A percentile compares a stretch with the other conserved stretches of the same genome.
These are phyloP conservation scores for Drosophila repletoides DNA, from an alignment of 1,140 invertebrate genomes.

Conservation along the genomic window DNA sequence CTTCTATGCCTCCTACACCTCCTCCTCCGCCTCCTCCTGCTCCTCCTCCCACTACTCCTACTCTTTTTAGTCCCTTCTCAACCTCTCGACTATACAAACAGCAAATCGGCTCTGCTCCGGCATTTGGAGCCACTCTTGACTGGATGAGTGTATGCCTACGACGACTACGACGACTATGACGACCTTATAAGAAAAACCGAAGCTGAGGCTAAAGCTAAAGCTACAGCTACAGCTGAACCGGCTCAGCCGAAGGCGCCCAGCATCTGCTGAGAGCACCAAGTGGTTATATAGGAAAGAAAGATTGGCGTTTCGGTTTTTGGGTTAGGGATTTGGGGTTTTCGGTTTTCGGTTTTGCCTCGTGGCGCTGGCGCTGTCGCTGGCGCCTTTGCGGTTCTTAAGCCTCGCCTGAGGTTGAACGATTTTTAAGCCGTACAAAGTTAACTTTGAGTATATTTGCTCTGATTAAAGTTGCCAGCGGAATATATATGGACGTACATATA, in stretches of 20 bases:
- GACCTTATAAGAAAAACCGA: conserved; percentile 8
- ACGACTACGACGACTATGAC: conserved; percentile 19
- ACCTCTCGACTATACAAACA: conserved; percentile 49
- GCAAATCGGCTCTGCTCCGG: conserved; percentile 63
- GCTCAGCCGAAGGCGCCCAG: conserved; percentile 18
- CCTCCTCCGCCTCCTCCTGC: background rate
- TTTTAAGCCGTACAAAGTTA: conserved; percentile 1
- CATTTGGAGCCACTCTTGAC: conserved; percentile 59
- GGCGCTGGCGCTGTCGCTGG: too few relatives aligned
- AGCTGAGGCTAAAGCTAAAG: background rate
- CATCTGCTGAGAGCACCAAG: conserved; percentile 7
- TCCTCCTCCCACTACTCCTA: too few relatives aligned
- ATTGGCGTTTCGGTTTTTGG: conserved; percentile 29
- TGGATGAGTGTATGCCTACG: conserved; percentile 56
- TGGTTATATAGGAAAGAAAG: conserved; percentile 5
- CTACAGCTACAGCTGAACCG: background rate
- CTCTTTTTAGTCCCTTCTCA: background rate
- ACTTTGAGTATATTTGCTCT: conserved; percentile 27
- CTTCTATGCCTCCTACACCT: background rate
- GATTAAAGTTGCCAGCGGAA: conserved; percentile 54
- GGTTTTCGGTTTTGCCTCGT: background rate
- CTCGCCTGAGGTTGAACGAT: conserved; percentile 21
- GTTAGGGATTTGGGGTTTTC: conserved; percentile 6
- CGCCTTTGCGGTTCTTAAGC: conserved; percentile 42
- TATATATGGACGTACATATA: too few relatives aligned